phyloP scores from a whole-genome alignment of 2,113 vertebrate species.

The Setophaga kirtlandii region DNA sequence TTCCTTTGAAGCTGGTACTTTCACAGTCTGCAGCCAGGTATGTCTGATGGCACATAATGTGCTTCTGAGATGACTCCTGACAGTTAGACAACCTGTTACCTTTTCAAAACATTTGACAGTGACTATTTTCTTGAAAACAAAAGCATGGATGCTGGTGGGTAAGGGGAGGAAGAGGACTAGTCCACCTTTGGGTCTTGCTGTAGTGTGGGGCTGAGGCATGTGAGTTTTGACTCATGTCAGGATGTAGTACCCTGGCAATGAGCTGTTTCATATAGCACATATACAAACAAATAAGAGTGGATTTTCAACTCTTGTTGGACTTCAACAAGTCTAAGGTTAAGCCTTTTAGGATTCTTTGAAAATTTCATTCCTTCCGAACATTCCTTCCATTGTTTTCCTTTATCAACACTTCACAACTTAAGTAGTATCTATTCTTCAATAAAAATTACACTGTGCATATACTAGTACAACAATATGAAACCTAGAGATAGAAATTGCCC shows the following conservation, averaged over 20 bases:
- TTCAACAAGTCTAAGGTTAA: not conserved
- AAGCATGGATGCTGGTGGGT: accelerated
- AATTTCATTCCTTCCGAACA: not conserved
- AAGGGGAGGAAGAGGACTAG: not conserved
- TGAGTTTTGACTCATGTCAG: not conserved
- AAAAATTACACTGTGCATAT: not conserved
- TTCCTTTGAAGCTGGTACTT: not conserved
- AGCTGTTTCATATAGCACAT: not conserved
- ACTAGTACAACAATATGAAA: not conserved
- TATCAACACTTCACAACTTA: not conserved
- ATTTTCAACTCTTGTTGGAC: not conserved
- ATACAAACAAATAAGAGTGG: not conserved
- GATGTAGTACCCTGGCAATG: not conserved
- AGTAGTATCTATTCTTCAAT: not conserved
- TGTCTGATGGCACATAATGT: not conserved
- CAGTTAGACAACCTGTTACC: not conserved
- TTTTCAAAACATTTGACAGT: not conserved
- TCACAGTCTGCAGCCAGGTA: not conserved
- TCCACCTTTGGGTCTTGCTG: not conserved
- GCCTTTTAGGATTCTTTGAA: not conserved
- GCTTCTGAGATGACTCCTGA: not conserved
- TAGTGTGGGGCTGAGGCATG: not conserved
- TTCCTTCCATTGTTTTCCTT: not conserved
- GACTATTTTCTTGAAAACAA: not conserved
- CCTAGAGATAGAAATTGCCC: not conserved